Evolutionary conservation across 2,797 vertebrate species (phyloP).

Genomic region (Poecilia gillii): DNA sequence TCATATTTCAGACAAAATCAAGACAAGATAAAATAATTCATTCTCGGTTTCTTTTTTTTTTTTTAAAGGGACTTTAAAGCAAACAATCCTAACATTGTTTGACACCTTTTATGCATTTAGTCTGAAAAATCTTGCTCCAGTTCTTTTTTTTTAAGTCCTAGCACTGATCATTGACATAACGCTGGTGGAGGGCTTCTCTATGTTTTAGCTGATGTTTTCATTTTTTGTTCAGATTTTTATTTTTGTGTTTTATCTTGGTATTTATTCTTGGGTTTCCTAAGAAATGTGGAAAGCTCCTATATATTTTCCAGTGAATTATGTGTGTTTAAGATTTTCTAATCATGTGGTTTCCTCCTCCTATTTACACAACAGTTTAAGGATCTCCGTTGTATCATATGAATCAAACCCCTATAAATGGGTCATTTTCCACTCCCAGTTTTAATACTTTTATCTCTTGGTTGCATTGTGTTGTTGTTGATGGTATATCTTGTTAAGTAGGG

Average conservation of each 20-base stretch:
- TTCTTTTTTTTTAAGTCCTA: slow-evolving; percentile 14
- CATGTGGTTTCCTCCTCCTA: slow-evolving; percentile 2
- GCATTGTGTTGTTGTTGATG: not conserved
- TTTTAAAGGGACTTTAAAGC: not conserved
- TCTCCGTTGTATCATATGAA: not conserved
- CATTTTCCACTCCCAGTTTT: slow-evolving; percentile 21
- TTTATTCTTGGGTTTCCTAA: slow-evolving; percentile 57
- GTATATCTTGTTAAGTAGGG: not conserved
- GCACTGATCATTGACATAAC: slow-evolving; percentile 1
- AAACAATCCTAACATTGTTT: not conserved
- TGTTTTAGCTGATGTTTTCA: slow-evolving; percentile 13
- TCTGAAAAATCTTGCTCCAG: not conserved
- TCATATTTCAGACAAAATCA: not conserved
- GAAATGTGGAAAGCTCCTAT: slow-evolving; percentile 7
- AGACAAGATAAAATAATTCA: not conserved
- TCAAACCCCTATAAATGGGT: slow-evolving; percentile 18
- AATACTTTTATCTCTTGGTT: not conserved
- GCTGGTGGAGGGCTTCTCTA: not conserved
- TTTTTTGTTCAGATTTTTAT: slow-evolving; percentile 37
- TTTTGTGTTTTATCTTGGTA: slow-evolving; percentile 55
- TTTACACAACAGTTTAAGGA: slow-evolving; percentile 45
- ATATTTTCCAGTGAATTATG: slow-evolving; percentile 28
- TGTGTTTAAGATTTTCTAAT: slow-evolving; percentile 7
- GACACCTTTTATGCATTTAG: not conserved
- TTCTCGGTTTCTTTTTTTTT: not conserved